These are phyloP conservation scores for Sinosuthora webbiana DNA, from an alignment of 2,113 vertebrate species.

Conservation along the genomic window DNA sequence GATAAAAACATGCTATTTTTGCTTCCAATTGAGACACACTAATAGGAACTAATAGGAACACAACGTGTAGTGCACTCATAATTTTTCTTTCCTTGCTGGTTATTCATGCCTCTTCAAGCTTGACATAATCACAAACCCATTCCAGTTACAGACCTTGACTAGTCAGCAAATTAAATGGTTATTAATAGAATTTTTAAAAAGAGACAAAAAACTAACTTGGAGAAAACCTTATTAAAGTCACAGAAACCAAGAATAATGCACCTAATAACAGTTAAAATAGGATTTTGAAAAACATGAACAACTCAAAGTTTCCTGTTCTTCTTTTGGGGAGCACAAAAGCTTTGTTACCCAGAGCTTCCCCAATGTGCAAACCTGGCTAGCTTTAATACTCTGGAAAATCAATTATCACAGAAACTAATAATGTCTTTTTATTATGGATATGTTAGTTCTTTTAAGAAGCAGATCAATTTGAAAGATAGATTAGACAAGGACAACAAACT, in stretches of 20 bases:
- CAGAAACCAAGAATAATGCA: neutral
- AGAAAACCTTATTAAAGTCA: neutral
- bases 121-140: neutral
- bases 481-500: constrained; percentile 26
- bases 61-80: neutral
- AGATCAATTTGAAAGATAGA: constrained; percentile 28
- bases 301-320: neutral
- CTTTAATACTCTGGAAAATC: neutral
- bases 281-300: neutral
- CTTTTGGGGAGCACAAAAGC: neutral
- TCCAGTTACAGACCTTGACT: neutral
- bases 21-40: neutral
- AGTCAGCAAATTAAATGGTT: neutral
- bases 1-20: neutral
- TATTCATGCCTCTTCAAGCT: neutral
- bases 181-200: neutral
- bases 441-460: neutral
- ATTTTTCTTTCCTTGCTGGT: neutral
- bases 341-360: neutral
- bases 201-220: neutral
- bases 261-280: neutral
- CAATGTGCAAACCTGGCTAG: neutral
- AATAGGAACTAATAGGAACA: neutral
- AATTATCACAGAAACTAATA: constrained; percentile 7
- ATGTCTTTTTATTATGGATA: neutral